Evolutionary conservation across 2,797 vertebrate species (phyloP).

Genomic region (Pagetopsis macropterus): DNA sequence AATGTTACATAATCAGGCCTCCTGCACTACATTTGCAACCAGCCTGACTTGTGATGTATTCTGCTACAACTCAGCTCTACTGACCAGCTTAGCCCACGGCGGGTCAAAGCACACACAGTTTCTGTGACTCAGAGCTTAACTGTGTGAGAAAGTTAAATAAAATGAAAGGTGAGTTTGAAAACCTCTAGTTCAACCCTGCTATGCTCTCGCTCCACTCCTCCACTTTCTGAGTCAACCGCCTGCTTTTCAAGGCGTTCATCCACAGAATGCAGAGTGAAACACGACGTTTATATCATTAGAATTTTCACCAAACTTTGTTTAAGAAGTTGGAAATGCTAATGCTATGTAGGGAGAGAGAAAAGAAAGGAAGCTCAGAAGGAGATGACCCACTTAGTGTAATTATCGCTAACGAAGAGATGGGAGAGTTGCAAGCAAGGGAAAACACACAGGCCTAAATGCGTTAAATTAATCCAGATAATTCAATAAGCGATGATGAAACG

Average conservation of each 20-base stretch:
- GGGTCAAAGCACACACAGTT: slow-evolving; percentile 28
- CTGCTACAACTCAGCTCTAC: slow-evolving; percentile 26
- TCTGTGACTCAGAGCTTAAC: slow-evolving; percentile 48
- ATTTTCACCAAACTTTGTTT: slow-evolving; percentile 75
- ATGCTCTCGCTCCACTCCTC: slow-evolving; percentile 67
- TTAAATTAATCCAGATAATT: slow-evolving; percentile 86
- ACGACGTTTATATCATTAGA: slow-evolving; percentile 66
- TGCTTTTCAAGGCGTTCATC: slow-evolving; percentile 66
- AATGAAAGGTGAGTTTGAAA: slow-evolving; percentile 64
- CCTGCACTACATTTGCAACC: slow-evolving; percentile 29
- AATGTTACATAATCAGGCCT: slow-evolving; percentile 54
- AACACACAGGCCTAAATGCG: slow-evolving; percentile 81
- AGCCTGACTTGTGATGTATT: slow-evolving; percentile 38
- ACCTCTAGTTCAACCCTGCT: slow-evolving; percentile 55
- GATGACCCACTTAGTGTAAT: slow-evolving; percentile 84
- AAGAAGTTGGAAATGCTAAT: slow-evolving; percentile 77
- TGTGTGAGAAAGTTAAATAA: slow-evolving; percentile 58
- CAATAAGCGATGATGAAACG: slow-evolving; percentile 82
- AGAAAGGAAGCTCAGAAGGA: slow-evolving; percentile 58
- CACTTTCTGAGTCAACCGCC: slow-evolving; percentile 76
- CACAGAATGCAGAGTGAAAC: slow-evolving; percentile 71
- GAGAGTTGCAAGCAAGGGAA: slow-evolving; percentile 76
- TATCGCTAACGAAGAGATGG: slow-evolving; percentile 79
- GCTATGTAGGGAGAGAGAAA: slow-evolving; percentile 51
- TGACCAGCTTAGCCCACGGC: slow-evolving; percentile 44